Evolutionary conservation across 1,140 invertebrate genomes (phyloP).

Genomic region (Drosophila quadrilineata): DNA sequence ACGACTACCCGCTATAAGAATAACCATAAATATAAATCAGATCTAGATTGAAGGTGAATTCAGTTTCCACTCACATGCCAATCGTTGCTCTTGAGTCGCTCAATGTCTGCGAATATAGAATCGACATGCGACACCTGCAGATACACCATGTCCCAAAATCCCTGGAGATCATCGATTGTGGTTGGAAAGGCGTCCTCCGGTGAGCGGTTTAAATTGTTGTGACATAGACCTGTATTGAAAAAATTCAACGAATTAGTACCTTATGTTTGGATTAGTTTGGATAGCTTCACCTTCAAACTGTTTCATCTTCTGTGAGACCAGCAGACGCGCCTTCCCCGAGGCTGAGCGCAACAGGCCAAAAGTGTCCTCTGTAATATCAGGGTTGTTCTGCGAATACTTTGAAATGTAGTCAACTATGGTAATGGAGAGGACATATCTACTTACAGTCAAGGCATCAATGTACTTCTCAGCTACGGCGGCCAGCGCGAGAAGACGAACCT

Average conservation of each 20-base stretch:
- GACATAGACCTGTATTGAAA: slow-evolving; percentile 82
- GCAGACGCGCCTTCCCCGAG: slow-evolving; percentile 93
- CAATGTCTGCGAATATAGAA: slow-evolving; percentile 89
- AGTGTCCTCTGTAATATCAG: slow-evolving; percentile 87
- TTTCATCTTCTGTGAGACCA: slow-evolving; percentile 95
- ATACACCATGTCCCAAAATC: slow-evolving; percentile 98
- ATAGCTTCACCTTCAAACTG: slow-evolving; percentile 90
- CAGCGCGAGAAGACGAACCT: slow-evolving; percentile 85
- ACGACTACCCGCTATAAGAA: slow-evolving; percentile 26
- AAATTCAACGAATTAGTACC: neutral
- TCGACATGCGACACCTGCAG: slow-evolving; percentile 92
- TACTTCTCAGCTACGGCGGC: slow-evolving; percentile 87
- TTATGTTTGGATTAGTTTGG: neutral
- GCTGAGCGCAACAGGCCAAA: slow-evolving; percentile 92
- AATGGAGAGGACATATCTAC: neutral
- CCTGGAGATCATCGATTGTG: slow-evolving; percentile 92
- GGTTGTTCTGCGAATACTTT: slow-evolving; percentile 50
- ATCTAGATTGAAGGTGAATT: neutral
- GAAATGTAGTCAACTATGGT: neutral
- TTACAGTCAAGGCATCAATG: slow-evolving; percentile 83
- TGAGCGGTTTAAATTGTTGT: slow-evolving; percentile 85
- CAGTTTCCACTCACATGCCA: slow-evolving; percentile 83
- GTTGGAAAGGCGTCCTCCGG: slow-evolving; percentile 92
- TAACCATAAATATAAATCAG: neutral
- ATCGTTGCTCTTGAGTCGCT: slow-evolving; percentile 85